Percentiles rank a stretch among this genome's conserved stretches.
phyloP scores from a whole-genome alignment of 2,113 vertebrate species.

The Syngnathus scovelli region DNA sequence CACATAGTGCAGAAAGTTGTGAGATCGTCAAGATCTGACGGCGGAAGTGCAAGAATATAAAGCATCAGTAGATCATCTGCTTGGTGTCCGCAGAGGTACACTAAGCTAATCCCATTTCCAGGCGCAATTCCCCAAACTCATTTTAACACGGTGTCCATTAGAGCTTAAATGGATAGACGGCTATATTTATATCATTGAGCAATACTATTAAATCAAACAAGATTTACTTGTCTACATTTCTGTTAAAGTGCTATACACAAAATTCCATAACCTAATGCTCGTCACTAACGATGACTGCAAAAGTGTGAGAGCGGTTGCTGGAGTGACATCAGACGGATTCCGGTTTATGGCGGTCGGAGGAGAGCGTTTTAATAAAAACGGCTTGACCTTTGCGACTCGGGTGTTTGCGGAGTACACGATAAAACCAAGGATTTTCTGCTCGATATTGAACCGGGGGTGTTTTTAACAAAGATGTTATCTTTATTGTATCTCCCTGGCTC shows the following conservation, averaged over 20 bases:
- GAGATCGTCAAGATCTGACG: background rate
- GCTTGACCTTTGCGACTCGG: background rate
- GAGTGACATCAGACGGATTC: background rate
- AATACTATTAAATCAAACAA: background rate
- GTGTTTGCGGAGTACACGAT: background rate
- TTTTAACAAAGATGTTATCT: background rate
- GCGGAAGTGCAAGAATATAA: background rate
- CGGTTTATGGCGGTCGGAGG: background rate
- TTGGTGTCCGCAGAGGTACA: background rate
- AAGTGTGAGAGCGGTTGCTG: background rate
- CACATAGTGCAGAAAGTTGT: background rate
- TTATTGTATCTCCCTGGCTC: background rate
- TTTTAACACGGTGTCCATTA: constrained; percentile 2
- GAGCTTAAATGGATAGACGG: background rate
- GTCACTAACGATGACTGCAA: background rate
- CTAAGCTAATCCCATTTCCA: background rate
- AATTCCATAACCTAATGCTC: background rate
- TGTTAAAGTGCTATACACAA: background rate
- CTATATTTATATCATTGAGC: background rate
- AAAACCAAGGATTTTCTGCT: background rate
- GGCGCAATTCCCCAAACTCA: background rate
- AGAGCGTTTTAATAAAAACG: background rate
- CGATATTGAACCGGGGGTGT: background rate
- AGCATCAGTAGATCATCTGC: background rate
- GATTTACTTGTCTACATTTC: background rate